Conservation (phyloP, 37 sponge, comb jelly and placozoan species). For the Amphimedon queenslandica region DNA sequence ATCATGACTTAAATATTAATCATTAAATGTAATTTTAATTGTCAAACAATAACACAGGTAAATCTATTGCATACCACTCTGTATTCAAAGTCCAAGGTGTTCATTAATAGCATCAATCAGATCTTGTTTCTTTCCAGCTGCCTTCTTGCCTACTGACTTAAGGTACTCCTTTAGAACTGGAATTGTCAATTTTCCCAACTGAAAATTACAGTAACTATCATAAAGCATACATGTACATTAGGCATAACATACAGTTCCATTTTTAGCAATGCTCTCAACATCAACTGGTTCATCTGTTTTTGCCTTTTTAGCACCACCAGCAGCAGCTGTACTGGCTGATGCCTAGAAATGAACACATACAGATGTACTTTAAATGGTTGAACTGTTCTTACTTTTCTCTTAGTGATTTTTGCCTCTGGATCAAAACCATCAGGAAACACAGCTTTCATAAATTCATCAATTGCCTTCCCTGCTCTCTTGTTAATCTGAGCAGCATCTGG, state of each 20-base stretch:
- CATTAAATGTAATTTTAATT: not conserved
- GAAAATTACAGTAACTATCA: not conserved
- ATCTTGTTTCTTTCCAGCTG: slow-evolving; percentile 78
- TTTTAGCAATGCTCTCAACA: slow-evolving; percentile 43
- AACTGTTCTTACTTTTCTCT: slow-evolving; percentile 50
- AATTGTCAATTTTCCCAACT: slow-evolving; percentile 79
- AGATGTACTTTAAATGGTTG: too few relatives aligned
- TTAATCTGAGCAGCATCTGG: slow-evolving; percentile 67
- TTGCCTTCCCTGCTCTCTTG: slow-evolving; percentile 62
- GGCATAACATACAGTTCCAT: slow-evolving; percentile 45
- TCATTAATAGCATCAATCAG: slow-evolving; percentile 63
- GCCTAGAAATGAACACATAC: too few relatives aligned
- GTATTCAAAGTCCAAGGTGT: slow-evolving; percentile 56
- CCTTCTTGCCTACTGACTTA: slow-evolving; percentile 61
- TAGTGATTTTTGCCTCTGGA: slow-evolving; percentile 43
- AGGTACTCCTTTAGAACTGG: slow-evolving; percentile 75
- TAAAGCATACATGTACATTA: too few relatives aligned
- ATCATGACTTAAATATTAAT: not conserved
- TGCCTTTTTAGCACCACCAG: slow-evolving; percentile 30
- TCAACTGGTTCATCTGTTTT: slow-evolving; percentile 20
- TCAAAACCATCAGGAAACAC: slow-evolving; percentile 68
- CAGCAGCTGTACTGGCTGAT: too few relatives aligned
- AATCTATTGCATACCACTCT: not conserved
- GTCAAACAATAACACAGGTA: too few relatives aligned
- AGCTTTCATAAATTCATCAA: slow-evolving; percentile 58